Evolutionary conservation across 2,797 vertebrate species (phyloP), one percentile per base, ranked within the genome.

Genomic region (Nothura maculosa): DNA sequence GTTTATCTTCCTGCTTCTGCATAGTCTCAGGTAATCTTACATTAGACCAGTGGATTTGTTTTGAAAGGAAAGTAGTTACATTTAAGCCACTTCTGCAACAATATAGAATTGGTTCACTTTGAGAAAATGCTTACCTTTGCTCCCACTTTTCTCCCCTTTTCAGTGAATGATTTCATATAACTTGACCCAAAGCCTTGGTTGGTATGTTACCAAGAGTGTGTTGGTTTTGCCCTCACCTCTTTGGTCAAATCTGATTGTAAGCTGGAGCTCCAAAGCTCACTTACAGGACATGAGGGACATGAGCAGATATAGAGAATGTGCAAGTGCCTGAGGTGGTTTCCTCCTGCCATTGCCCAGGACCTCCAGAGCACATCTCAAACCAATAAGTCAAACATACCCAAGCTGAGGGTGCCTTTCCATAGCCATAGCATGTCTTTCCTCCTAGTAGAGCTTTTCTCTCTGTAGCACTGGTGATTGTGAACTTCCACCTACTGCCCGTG

Each of bases 401-500:
- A 83, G 42, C n/a, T 32, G 48, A 72, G 48, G 87, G 20, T 12
- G 75, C 25, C n/a, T 55, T 76, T 8, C 30, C 34, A 8, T 10
- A 69, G 17, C 54, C 28, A 12, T 20, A 30, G 10, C 18, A n/a
- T 55, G 30, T 55, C 54, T 55, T n/a, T n/a, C 30, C 54, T 42
- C 30, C 54, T 42, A 27, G 68, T 1, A 9, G 34, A 14, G 45
- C 36, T 94, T 81, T 93, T 74, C 74, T 86, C 38, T 16, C 52
- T 79, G 67, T 68, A 68, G 34, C 42, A 82, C 34, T 64, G 80
- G 90, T 70, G 91, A 74, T 84, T 96, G 67, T 78, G 90, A 70
- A 68, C 83, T 93, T 94, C 89, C 87, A 81, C 92, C 91, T 87
- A 95, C 92, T 73, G 43, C 75, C n/a, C 90, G 63, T 52, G 93